Conservation (phyloP, 2,113 vertebrate species). For the Ciconia boyciana region DNA sequence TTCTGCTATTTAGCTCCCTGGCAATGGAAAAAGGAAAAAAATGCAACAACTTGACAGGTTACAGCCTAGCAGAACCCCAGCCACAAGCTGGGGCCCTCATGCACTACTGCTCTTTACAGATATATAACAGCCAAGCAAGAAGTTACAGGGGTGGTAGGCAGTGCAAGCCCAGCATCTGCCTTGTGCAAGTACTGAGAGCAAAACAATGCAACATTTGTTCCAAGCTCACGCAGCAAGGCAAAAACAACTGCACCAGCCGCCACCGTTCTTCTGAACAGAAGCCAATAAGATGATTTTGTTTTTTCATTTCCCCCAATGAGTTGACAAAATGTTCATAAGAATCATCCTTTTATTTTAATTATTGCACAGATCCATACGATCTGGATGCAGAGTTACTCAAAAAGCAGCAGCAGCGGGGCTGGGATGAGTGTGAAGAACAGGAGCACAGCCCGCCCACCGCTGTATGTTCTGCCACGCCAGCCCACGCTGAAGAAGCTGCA, state of each 20-base stretch:
- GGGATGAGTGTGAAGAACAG: neutral
- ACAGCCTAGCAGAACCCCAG: neutral
- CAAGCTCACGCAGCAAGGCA: neutral
- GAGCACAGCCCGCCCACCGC: neutral
- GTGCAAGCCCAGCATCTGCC: neutral
- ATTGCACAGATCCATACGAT: neutral
- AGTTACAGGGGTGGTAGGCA: neutral
- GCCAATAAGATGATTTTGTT: neutral
- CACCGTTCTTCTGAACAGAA: neutral
- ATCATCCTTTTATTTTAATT: neutral
- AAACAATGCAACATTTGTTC: slow-evolving; percentile 14
- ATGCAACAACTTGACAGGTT: neutral
- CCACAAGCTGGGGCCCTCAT: neutral
- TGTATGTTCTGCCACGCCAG: neutral
- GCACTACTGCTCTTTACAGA: neutral
- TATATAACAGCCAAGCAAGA: neutral
- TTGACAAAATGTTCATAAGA: neutral
- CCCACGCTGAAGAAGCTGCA: fast-evolving
- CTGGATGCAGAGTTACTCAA: neutral
- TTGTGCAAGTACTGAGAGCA: neutral
- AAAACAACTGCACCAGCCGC: neutral
- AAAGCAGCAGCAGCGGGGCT: neutral
- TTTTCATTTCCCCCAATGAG: neutral
- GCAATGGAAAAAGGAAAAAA: neutral
- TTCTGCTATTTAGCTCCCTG: neutral